These are phyloP conservation scores for Manis javanica DNA, from an alignment of 2,797 vertebrate genomes.

Conservation along the genomic window DNA sequence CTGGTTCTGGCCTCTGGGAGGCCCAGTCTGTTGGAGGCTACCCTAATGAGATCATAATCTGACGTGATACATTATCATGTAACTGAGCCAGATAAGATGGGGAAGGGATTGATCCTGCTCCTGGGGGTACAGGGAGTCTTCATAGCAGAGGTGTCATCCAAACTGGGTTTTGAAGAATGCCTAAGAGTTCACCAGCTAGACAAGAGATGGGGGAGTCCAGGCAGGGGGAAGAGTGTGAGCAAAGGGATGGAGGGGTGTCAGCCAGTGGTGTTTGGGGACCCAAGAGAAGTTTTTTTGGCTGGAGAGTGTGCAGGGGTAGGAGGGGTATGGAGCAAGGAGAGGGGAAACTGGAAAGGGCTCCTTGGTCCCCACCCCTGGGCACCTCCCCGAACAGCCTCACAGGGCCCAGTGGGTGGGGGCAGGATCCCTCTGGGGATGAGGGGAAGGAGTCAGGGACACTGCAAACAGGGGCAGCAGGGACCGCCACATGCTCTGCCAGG, in stretches of 20 bases:
- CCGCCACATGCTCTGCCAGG: neutral
- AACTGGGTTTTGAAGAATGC: conserved; percentile 46
- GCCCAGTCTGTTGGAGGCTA: neutral
- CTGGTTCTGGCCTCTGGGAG: neutral
- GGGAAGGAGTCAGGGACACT: neutral
- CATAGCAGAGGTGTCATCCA: neutral
- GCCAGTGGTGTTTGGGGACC: neutral
- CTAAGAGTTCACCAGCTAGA: neutral
- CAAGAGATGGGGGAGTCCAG: neutral
- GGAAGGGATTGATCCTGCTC: neutral
- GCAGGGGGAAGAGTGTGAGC: neutral
- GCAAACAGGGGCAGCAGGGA: neutral
- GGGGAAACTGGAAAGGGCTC: too few relatives aligned
- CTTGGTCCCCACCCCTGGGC: neutral
- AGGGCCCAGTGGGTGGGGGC: neutral
- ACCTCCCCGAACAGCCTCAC: neutral
- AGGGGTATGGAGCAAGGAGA: too few relatives aligned
- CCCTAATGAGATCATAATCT: neutral
- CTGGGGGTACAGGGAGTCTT: neutral
- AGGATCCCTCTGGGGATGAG: neutral
- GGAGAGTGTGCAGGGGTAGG: neutral
- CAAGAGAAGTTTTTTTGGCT: neutral
- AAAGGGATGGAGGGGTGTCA: neutral
- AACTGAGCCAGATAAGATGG: neutral
- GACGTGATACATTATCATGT: neutral